Base-by-base conservation (phyloP, 1,140 invertebrate species). In the Brachionus plicatilis region DNA sequence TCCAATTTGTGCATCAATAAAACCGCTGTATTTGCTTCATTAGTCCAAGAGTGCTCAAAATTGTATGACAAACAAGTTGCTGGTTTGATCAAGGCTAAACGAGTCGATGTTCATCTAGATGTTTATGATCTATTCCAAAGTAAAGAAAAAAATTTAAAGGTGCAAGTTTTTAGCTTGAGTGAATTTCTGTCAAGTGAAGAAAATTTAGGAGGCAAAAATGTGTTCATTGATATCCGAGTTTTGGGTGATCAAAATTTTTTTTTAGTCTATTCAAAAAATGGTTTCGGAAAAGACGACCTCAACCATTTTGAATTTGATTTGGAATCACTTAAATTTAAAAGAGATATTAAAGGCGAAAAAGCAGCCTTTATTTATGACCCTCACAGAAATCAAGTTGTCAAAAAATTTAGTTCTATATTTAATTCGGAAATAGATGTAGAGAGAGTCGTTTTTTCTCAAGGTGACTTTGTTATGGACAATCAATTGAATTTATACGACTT, bases 401-500 rank as follows among this genome's bases (percentile, higher is more conserved):
- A 43, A 65, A 65, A 20, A 24, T 65, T 65, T 37, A 20, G 9
- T n/a, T 33, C 20, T 14, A 82, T 82, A 37, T 82, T 82, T 47
- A 17, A 11, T 8, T 17, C 56, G 6, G n/a, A 82, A 47, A 47
- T 65, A 3, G 60, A 65, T 45, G 27, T 45, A 43, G 79, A 82
- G 27, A 43, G 24, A 45, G 6, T 82, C 6, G 60, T 82, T 14
- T 65, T 82, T 65, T 60, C 53, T 0, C 50, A 65, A 12, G 79
- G 65, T n/a, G 65, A 65, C 37, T 82, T 43, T 37, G 50, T 68
- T 5, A 45, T 60, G 50, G 79, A 82, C 17, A 20, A 82, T 20
- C n/a, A 29, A 60, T 65, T 82, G 9, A 60, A 68, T 43, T 68
- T 82, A 41, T 65, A 82, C 41, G 79, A 82, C 33, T 65, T 82